These are phyloP conservation scores for Hybognathus amarus DNA, from an alignment of 2,797 vertebrate species.

Conservation along the genomic window DNA sequence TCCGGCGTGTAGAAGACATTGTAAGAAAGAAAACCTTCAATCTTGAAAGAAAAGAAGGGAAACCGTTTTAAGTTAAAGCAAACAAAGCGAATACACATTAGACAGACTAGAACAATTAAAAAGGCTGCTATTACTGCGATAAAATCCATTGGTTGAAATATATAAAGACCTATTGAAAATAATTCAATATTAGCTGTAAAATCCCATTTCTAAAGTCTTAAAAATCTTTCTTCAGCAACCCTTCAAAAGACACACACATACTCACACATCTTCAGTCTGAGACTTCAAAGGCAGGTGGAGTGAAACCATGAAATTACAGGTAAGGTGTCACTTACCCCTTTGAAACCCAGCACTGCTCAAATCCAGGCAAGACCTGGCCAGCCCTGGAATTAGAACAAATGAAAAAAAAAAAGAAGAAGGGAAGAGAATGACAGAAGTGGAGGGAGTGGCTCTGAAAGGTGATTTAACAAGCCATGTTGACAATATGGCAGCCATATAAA, in stretches of 20 bases:
- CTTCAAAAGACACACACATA: constrained; percentile 35
- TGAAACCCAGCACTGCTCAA: constrained; percentile 83
- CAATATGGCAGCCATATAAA: constrained; percentile 79
- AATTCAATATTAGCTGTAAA: constrained; percentile 6
- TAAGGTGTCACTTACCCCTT: constrained; percentile 87
- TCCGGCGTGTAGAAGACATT: constrained; percentile 36
- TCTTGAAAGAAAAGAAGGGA: constrained; percentile 28
- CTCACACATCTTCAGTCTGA: constrained; percentile 68
- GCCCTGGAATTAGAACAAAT: constrained; percentile 84
- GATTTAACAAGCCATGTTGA: constrained; percentile 75
- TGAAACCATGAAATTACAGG: constrained; percentile 87
- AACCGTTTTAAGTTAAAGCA: constrained; percentile 16
- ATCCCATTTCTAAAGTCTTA: constrained; percentile 26
- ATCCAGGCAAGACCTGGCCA: constrained; percentile 84
- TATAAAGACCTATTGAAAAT: constrained; percentile 18
- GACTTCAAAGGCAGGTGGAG: constrained; percentile 86
- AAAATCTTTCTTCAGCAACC: constrained; percentile 35
- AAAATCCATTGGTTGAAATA: background rate
- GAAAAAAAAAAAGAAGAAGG: constrained; percentile 70
- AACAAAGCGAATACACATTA: constrained; percentile 33
- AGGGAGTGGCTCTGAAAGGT: constrained; percentile 61
- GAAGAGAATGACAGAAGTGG: constrained; percentile 67
- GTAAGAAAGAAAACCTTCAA: constrained; percentile 10
- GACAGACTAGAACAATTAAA: background rate
- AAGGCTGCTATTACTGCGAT: background rate